A percentile compares a stretch with the other conserved stretches of the same genome.
Evolutionary conservation across 2,113 vertebrate genomes (phyloP).

Genomic region (Cervus canadensis): DNA sequence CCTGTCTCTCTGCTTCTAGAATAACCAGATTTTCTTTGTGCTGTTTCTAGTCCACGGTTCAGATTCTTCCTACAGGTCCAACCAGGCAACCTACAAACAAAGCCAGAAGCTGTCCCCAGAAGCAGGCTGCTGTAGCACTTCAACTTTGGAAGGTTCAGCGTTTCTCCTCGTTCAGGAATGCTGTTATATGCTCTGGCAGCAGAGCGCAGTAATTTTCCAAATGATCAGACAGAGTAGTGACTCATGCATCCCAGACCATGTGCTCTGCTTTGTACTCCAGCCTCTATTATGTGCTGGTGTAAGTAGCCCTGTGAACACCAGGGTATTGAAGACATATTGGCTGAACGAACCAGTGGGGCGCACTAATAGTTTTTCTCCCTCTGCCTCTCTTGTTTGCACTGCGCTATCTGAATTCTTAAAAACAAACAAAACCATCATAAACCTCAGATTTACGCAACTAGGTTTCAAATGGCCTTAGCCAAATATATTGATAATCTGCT

Average conservation of each 20-base stretch:
- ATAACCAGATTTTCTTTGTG: background rate
- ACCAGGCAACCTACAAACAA: background rate
- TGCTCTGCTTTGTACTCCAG: background rate
- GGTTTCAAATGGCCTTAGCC: background rate
- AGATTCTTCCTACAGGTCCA: background rate
- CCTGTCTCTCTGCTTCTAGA: background rate
- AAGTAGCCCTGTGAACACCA: background rate
- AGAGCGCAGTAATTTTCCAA: slow-evolving; percentile 7
- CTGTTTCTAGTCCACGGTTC: background rate
- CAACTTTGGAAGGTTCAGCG: background rate
- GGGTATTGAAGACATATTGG: background rate
- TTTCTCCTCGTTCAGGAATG: background rate
- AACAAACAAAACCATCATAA: background rate
- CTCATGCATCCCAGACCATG: background rate
- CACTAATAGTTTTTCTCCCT: background rate
- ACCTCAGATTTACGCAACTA: background rate
- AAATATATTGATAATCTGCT: background rate
- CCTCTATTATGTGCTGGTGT: background rate
- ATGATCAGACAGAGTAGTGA: background rate
- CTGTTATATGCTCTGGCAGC: background rate
- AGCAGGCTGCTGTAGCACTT: background rate
- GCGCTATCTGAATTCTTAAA: slow-evolving; percentile 18
- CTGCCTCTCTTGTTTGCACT: background rate
- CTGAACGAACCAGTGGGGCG: background rate
- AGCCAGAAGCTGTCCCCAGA: background rate